Evolutionary conservation across 2,113 vertebrate genomes (phyloP), one percentile per base, ranked within the genome.

Genomic region (Piaya cayana): DNA sequence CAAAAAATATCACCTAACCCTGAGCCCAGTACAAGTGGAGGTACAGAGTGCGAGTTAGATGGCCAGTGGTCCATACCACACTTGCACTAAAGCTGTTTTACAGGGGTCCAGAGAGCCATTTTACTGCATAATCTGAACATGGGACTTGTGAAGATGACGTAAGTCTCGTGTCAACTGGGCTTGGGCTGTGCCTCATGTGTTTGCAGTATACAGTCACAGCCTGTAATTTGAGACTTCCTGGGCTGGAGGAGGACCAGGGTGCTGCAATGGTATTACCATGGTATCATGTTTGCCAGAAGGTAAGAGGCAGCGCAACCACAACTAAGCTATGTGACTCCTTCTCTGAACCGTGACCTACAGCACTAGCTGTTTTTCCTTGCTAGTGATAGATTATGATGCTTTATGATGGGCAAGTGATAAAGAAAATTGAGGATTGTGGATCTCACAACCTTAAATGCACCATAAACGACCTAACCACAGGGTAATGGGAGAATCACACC

Each of bases 101-200:
- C 21, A 34, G 13, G 12, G 25, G 26, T 56, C 16, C 42, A 29
- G 19, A 43, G 49, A 65, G 2, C 8, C 27, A n/a, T 21, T 10
- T 49, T n/a, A 1, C 1, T 29, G 18, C 19, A 9, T 15, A 4
- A 3, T 12, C 26, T 19, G 56, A 81, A 39, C 29, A 42, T 0
- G 0, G 50, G 9, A 60, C 43, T 27, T 19, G 12, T 15, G 18
- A 22, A 60, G 21, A 30, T 76, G 34, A 5, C 29, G 5, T 45
- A 25, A 67, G 8, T 25, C 16, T 79, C 26, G 12, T 2, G 1
- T 34, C 21, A 5, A 6, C 34, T 22, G 11, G 21, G 7, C 27
- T 20, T 72, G 21, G 36, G n/a, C 14, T 26, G 8, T 13, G 42
- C 3, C 9, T 37, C 19, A 6, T 5, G 10, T 0, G 0, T 78